Evolutionary conservation across 1,140 invertebrate species (phyloP), one percentile per base, ranked within the genome.

Genomic region (Drosophila sechellia): DNA sequence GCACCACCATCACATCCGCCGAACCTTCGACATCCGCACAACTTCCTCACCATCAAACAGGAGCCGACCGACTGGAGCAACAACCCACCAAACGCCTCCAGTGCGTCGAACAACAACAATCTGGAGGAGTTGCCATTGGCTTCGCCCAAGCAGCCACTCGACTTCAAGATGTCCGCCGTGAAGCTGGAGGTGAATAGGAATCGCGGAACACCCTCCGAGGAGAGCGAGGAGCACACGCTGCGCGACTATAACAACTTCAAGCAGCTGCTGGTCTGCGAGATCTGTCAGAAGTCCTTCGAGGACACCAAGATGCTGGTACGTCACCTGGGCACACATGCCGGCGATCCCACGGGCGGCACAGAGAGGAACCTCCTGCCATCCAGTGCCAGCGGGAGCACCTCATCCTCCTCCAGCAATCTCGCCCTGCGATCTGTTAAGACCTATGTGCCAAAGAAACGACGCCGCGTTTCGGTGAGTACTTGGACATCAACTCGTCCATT

Each of bases 211-310:
- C 74, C 65, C 1, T 73, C 60, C 3, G 84, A 89, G 3, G 84
- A 89, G 0, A 49, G 69, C 12, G 84, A 89, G 65, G 84, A 89
- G 65, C 84, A 89, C 46, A 87, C 83, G 4, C 43, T 87, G 58
- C 84, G 83, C 4, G 83, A 87, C 49, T 89, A 89, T 57, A 89
- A 89, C 61, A 89, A 89, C 35, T 89, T 89, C 15, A 89, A 89
- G 20, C 96, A 89, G 27, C 95, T 96, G 39, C 92, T 97, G 55
- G 95, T 95, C 4, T 97, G 96, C 89, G 96, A 97, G 92, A 94
- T 96, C 86, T 97, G 96, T 89, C 95, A 96, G 89, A 95, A 96
- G 94, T 96, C 96, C 13, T 97, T 97, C 90, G 95, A 95, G 54
- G 94, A 96, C 80, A 96, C 96, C 56, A 96, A 95, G 12, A 95